Percentiles rank a stretch among this genome's conserved stretches.
Conservation (phyloP, 2,113 vertebrate genomes). For the Grus americana region DNA sequence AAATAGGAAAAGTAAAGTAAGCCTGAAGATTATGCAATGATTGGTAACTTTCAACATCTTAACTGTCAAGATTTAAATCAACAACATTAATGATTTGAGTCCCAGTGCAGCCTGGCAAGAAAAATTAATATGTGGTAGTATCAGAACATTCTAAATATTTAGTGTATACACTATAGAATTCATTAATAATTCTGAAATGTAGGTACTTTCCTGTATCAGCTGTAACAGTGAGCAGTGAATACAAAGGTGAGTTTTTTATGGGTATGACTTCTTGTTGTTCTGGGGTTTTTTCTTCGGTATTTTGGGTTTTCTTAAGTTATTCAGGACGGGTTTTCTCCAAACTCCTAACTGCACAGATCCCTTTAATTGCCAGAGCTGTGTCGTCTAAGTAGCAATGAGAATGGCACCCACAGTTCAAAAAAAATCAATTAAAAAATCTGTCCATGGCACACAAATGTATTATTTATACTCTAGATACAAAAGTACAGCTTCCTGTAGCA, state of each 20-base stretch:
- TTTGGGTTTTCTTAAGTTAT: neutral
- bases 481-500: neutral
- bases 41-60: neutral
- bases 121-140: neutral
- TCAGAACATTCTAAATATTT: neutral
- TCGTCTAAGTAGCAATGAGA: neutral
- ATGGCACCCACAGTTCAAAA: neutral
- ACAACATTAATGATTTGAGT: neutral
- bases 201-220: neutral
- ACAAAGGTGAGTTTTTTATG: neutral
- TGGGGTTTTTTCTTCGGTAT: neutral
- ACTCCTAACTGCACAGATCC: neutral
- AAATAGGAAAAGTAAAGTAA: neutral
- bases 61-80: neutral
- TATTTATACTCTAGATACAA: neutral
- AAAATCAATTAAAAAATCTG: neutral
- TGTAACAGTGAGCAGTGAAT: neutral
- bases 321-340: neutral
- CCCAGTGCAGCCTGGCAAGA: neutral
- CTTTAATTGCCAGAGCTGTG: neutral
- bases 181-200: neutral
- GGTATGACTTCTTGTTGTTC: neutral
- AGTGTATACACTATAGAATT: neutral
- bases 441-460: neutral
- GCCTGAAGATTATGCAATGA: neutral